These are phyloP conservation scores for Cacatua alba DNA, from an alignment of 2,113 vertebrate genomes.

Conservation along the genomic window DNA sequence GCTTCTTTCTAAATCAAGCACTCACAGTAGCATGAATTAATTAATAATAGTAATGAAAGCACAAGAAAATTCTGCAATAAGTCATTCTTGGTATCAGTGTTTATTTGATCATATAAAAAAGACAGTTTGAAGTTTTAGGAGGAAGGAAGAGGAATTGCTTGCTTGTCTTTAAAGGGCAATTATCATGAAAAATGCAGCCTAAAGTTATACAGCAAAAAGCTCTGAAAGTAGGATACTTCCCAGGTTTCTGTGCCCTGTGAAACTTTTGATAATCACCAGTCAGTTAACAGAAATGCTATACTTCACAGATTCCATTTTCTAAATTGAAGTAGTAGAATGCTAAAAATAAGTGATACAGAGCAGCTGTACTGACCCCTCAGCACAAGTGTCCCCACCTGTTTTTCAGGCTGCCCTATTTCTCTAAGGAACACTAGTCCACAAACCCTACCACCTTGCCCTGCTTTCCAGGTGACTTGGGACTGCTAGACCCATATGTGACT, in stretches of 20 bases:
- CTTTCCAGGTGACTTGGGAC: neutral
- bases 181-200: neutral
- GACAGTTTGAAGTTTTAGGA: neutral
- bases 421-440: neutral
- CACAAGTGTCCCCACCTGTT: fast-evolving
- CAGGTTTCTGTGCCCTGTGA: neutral
- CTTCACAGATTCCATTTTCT: neutral
- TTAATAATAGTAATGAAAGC: neutral
- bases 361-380: neutral
- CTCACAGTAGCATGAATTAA: neutral
- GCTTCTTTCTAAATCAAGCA: neutral
- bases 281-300: neutral
- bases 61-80: neutral
- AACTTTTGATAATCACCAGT: neutral
- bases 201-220: neutral
- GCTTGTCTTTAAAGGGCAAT: neutral
- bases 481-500: fast-evolving
- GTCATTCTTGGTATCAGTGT: neutral
- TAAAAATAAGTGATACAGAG: neutral
- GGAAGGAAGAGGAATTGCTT: neutral
- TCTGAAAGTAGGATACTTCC: neutral
- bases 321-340: neutral
- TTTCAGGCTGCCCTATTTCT: neutral
- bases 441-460: fast-evolving
- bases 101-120: neutral